phyloP scores from a whole-genome alignment of 2,113 vertebrate genomes.

The Drymodes brunneopygia region DNA sequence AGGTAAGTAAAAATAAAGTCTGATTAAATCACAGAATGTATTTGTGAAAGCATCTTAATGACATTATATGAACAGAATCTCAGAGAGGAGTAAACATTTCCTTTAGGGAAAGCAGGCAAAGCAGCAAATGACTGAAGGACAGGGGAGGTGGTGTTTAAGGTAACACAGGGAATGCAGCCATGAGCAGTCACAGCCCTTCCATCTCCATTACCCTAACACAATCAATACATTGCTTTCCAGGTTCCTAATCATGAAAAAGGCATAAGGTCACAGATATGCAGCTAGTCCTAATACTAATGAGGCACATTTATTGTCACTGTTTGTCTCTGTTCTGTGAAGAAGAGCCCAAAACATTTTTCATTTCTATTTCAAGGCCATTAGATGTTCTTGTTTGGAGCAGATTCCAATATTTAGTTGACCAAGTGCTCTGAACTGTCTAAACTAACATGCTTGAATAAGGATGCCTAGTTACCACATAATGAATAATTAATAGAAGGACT shows the following conservation, averaged over 20 bases:
- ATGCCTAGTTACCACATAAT: slow-evolving; percentile 47
- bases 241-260: neutral
- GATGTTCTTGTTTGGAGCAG: neutral
- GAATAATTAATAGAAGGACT: slow-evolving; percentile 61
- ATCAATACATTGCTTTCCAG: neutral
- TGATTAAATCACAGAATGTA: neutral
- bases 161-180: neutral
- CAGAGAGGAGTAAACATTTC: neutral
- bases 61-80: neutral
- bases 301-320: neutral
- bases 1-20: neutral
- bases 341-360: neutral
- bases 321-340: neutral
- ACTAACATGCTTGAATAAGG: slow-evolving; percentile 1
- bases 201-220: neutral
- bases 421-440: slow-evolving; percentile 30
- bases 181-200: neutral
- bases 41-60: neutral
- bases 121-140: neutral
- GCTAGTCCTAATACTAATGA: neutral
- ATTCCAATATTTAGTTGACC: neutral
- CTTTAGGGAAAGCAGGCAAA: neutral
- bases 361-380: neutral
- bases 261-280: neutral
- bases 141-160: neutral